Conservation (phyloP, 2,113 vertebrate species). For the Bagarius yarrelli region DNA sequence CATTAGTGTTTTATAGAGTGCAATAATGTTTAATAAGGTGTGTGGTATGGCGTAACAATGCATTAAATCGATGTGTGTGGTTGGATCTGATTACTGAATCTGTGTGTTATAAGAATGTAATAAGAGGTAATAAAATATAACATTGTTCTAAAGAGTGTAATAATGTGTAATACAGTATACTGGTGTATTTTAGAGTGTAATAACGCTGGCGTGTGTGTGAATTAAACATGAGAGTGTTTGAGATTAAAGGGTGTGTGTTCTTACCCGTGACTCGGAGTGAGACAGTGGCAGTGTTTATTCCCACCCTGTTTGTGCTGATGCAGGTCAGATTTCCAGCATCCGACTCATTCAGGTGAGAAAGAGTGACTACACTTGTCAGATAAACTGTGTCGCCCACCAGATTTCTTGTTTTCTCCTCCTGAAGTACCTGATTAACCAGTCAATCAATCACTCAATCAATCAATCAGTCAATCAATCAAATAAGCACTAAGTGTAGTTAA, state of each 20-base stretch:
- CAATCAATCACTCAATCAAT: background rate
- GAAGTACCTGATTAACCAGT: background rate
- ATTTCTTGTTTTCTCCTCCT: background rate
- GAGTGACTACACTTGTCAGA: background rate
- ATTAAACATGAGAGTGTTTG: too few relatives aligned
- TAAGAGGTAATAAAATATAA: too few relatives aligned
- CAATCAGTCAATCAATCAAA: background rate
- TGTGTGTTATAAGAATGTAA: too few relatives aligned
- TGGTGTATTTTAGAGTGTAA: background rate
- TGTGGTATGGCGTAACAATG: too few relatives aligned
- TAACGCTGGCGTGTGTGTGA: background rate
- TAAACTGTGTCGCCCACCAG: background rate
- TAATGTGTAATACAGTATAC: too few relatives aligned
- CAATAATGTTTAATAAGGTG: background rate
- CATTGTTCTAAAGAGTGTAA: too few relatives aligned
- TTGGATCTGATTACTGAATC: too few relatives aligned
- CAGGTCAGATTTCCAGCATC: conserved; percentile 15
- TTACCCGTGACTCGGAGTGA: conserved; percentile 1
- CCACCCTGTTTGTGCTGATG: background rate
- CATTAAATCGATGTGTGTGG: too few relatives aligned
- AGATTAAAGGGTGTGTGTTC: background rate
- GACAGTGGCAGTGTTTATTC: background rate
- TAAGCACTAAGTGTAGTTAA: background rate
- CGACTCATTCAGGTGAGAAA: background rate
- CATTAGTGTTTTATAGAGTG: background rate